Percentiles rank a stretch among this genome's conserved stretches.
Evolutionary conservation across 2,797 vertebrate species (phyloP).

Genomic region (Darevskia mixta): DNA sequence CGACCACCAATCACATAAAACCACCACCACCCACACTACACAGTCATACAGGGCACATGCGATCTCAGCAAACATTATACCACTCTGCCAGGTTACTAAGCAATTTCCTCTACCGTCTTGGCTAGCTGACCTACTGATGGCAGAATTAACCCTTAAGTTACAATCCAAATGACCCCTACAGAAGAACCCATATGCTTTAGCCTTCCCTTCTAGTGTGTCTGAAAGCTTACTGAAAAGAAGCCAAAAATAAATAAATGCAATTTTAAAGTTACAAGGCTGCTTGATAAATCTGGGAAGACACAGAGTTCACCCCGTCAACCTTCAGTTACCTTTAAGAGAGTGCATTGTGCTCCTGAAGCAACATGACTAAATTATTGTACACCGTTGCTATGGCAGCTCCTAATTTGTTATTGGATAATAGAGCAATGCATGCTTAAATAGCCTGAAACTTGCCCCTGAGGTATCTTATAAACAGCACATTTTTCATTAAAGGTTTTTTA

Average conservation of each 20-base stretch:
- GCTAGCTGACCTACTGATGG: too few relatives aligned
- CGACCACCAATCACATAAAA: too few relatives aligned
- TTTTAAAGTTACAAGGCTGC: slow-evolving; percentile 17
- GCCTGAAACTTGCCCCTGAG: slow-evolving; percentile 39
- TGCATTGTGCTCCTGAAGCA: slow-evolving; percentile 34
- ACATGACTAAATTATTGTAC: slow-evolving; percentile 49
- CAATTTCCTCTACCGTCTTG: too few relatives aligned
- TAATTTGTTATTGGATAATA: slow-evolving; percentile 51
- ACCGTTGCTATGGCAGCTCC: slow-evolving; percentile 62
- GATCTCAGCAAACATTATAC: too few relatives aligned
- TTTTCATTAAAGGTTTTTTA: slow-evolving; percentile 29
- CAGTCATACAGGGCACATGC: too few relatives aligned
- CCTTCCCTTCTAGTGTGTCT: neutral
- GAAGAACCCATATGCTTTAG: neutral
- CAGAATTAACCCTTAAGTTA: too few relatives aligned
- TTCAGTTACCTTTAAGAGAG: neutral
- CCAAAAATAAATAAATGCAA: neutral
- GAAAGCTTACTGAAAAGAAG: slow-evolving; percentile 7
- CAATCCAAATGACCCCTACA: too few relatives aligned
- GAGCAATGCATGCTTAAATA: slow-evolving; percentile 44
- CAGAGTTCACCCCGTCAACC: slow-evolving; percentile 19
- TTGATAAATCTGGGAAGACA: slow-evolving; percentile 39
- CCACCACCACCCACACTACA: too few relatives aligned
- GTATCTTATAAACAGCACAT: slow-evolving; percentile 19
- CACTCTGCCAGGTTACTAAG: too few relatives aligned